phyloP scores from a whole-genome alignment of 2,797 vertebrate species.

The Rhinichthys osculus region DNA sequence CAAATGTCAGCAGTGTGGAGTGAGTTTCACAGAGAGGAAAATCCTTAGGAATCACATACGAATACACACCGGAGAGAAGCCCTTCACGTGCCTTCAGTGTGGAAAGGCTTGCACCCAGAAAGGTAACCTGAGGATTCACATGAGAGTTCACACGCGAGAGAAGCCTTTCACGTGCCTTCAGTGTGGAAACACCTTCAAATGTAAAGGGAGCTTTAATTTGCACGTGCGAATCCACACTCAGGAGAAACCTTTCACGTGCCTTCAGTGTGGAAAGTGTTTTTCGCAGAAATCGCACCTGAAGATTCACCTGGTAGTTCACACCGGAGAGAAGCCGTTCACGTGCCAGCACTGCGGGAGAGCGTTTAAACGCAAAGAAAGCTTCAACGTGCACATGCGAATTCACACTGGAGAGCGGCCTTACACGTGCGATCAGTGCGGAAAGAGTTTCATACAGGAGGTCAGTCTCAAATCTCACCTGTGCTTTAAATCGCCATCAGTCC shows the following conservation, averaged over 20 bases:
- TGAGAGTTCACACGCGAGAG: background rate
- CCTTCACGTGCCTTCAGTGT: background rate
- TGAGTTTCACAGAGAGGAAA: background rate
- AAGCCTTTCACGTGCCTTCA: background rate
- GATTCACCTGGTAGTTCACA: conserved; percentile 4
- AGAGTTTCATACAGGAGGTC: background rate
- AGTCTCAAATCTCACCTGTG: background rate
- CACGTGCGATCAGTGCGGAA: background rate
- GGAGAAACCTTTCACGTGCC: background rate
- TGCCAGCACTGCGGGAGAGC: background rate
- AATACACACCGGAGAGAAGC: background rate
- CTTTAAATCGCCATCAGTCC: background rate
- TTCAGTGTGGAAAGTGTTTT: background rate
- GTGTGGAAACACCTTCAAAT: conserved; percentile 1
- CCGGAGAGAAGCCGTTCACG: background rate
- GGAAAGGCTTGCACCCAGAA: background rate
- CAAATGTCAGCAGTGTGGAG: background rate
- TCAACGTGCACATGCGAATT: background rate
- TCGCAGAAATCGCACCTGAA: background rate
- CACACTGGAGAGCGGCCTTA: background rate
- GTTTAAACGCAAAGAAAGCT: background rate
- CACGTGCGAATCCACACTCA: background rate
- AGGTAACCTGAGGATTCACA: background rate
- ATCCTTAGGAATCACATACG: background rate
- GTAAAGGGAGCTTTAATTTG: background rate